Percentiles rank a stretch among this genome's conserved stretches.
These are phyloP conservation scores for Operophtera brumata DNA, from an alignment of 2,888 invertebrate species.

Conservation along the genomic window DNA sequence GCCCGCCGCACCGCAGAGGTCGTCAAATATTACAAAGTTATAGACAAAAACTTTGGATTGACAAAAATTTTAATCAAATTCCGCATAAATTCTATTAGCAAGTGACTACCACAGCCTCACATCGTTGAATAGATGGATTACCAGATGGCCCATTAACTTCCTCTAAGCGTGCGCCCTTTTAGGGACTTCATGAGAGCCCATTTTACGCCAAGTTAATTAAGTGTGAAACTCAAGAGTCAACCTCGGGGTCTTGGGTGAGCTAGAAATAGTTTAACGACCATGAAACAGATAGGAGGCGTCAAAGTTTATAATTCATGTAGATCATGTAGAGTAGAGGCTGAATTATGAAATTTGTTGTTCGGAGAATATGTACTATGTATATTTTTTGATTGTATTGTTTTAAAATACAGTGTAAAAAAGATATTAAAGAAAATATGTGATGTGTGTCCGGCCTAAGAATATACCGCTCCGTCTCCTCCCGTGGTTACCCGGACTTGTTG, in stretches of 20 bases:
- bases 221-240: slow-evolving; percentile 33
- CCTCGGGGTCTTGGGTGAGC: slow-evolving; percentile 25
- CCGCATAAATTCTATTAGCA: neutral
- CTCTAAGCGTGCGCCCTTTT: neutral
- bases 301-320: slow-evolving; percentile 14
- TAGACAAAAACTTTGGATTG: neutral
- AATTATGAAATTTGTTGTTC: too few relatives aligned
- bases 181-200: slow-evolving; percentile 12
- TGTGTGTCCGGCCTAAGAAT: too few relatives aligned
- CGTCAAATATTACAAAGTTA: neutral
- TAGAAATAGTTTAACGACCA: slow-evolving; percentile 30
- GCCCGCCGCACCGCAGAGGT: too few relatives aligned
- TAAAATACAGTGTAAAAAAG: too few relatives aligned
- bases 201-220: slow-evolving; percentile 34
- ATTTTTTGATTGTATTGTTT: too few relatives aligned
- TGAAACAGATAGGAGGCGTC: slow-evolving; percentile 19
- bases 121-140: slow-evolving; percentile 22
- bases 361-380: too few relatives aligned
- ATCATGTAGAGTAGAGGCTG: neutral
- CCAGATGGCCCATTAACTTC: slow-evolving; percentile 22
- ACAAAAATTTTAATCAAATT: neutral
- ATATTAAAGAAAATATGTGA: too few relatives aligned
- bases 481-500: too few relatives aligned
- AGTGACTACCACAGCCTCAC: neutral
- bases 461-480: too few relatives aligned